Base-by-base conservation (phyloP, 2,113 vertebrate species). In the Cavia porcellus region DNA sequence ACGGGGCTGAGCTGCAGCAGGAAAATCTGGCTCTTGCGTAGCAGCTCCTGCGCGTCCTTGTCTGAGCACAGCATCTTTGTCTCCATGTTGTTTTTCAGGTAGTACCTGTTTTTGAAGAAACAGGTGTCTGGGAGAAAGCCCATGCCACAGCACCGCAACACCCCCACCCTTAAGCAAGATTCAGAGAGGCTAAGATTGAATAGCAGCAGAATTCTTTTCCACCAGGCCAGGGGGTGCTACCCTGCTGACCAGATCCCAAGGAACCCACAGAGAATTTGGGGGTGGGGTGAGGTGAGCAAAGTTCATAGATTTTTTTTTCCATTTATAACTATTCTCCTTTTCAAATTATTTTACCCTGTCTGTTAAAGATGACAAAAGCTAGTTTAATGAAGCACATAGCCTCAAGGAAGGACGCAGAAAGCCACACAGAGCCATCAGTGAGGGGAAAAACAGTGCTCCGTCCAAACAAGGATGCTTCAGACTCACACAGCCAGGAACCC, bases 41-140 rank as follows among this genome's bases (percentile, higher is more conserved):
- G 81, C 83, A 99, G 98, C 97, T 99, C 99, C 98, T 99, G 99
- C 15, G 99, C 99, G 30, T 99, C 99, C 97, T 99, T 99, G 47
- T 99, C 99, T 0, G 99, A 99, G 95, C 99, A 99, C 25, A 99
- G 98, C 0, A 99, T 99, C 98, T 99, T 99, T 0, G 99, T 99
- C 98, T 99, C 99, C 99, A 99, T 99, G 98, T 99, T 99, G 98
- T 99, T 99, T 98, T 99, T 99, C 90, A 99, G 98, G 97, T 99
- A 99, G 98, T 99, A 99, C 96, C 99, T 99, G 86, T 2, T n/a
- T 70, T 9, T 17, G 13, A 94, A 89, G 90, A 97, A 94, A 45
- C 74, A 98, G 38, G 17, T 2, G 1, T 25, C 3, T 85, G 68
- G n/a, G 8, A 45, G 17, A 84, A 42, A 68, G 91, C 13, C 61